Base-by-base conservation (phyloP, 37 sponge, comb jelly and placozoan species). In the Eunapius fragilis region DNA sequence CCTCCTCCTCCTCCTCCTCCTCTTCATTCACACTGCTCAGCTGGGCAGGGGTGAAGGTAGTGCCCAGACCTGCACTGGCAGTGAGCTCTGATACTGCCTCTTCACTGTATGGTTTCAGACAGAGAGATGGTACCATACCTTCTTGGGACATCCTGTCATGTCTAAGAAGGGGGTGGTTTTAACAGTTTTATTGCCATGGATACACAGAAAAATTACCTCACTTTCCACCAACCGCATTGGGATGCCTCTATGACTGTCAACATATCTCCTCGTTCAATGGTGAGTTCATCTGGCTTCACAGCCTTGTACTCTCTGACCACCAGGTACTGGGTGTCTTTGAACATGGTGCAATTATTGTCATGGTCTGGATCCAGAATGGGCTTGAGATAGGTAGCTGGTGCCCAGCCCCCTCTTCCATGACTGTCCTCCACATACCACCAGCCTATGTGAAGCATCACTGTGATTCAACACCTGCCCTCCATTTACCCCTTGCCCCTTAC, bases 391-490 rank as follows among this genome's bases (percentile, higher is more conserved):
- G 69, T 86, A 27, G 82, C 82, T 41, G 90, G 90, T 25, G 78
- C 86, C 90, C 90, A 90, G 14, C 90, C 90, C 25, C 32, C 22
- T 14, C 81, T 50, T 10, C 86, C 90, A 13, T 76, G 70, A 19
- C 27, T 25, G 68, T 90, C 90, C 76, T 90, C 76, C 31, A 85
- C 86, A 81, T 81, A 85, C 90, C 90, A 90, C 90, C 90, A 90
- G 17, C 86, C 88, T 88, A 31, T 3, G 3, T 41, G 3, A 41
- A 6, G 3, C 6, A 41, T 3, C 6, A 41, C 41, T 6, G 14
- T 58, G 58, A 45, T 11, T 4, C 47, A 45, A 45, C 4, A 9
- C 7, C 9, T 71, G 3, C 4, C 47, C 7, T 45, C 7, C 47
- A 45, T 45, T 4, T 9, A 11, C 28, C 26, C 11, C 71, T n/a